Evolutionary conservation across 2,797 vertebrate genomes (phyloP), one percentile per base, ranked within the genome.

Genomic region (Anguilla obscura): DNA sequence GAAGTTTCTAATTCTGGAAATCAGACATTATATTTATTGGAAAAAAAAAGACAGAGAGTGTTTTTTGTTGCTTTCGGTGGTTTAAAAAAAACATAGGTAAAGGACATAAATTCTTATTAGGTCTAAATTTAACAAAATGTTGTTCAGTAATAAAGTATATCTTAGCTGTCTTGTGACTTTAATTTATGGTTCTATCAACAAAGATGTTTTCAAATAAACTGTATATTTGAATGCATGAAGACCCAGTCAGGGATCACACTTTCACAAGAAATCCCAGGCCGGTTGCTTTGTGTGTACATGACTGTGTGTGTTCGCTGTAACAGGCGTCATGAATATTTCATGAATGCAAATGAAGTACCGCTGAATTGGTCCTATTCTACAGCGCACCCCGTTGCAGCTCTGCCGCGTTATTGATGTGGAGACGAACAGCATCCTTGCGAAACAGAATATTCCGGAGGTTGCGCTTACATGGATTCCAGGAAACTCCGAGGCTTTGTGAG

Each of bases 271-370:
- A 82, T 24, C 79, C 45, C 79, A 48, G 21, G 16, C 79, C 21
- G 79, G 40, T 82, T 48, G 79, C 79, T 82, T 50, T 50, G 79
- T 82, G 79, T 82, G 79, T 82, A n/a, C 30, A 82, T 82, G 79
- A n/a, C 79, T 82, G 79, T 48, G 40, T 82, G 79, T 48, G 79
- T 82, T 82, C 45, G 45, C 79, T 50, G 3, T 82, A 50, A 82
- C 45, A n/a, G 36, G 79, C 79, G 10, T 82, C 79, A 82, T 82
- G 79, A 48, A 82, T 82, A 82, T 48, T 82, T 82, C 79, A 82
- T 82, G 79, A 82, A 82, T 82, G 79, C 79, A 82, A 82, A 82
- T 82, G 40, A 82, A 82, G 79, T 82, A 36, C 36, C 45, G 48
- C 40, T 24, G 79, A 82, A 82, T 82, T 45, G 40, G 79, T 1